Base-by-base conservation (phyloP, 2,113 vertebrate species). In the Macquaria australasica region DNA sequence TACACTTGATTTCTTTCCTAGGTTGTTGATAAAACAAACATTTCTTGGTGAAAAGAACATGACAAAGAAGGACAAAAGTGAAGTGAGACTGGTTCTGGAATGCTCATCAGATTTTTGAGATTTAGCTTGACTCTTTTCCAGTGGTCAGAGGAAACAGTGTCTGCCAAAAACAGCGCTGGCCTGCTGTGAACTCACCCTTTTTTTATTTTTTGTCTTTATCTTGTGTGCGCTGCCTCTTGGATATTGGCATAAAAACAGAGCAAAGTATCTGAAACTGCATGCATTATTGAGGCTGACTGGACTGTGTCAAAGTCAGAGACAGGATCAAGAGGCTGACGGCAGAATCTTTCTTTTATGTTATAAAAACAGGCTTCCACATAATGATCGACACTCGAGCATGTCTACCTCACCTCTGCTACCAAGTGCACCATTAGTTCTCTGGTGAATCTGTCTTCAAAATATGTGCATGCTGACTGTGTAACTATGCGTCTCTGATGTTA, bases 141-240 rank as follows among this genome's bases (percentile, higher is more conserved):
- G 31, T 25, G 31, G 72, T 25, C 72, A 73, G 43, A 85, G 79
- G 79, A 80, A 85, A 73, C 55, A 1, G 45, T 1, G 18, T 25
- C 34, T 48, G 79, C 76, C 87, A 86, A 80, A 45, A 83, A 56
- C 37, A 71, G n/a, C 23, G 21, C 28, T 0, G 41, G 34, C 21
- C 56, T 21, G 21, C 39, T 59, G 31, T 69, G 31, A 78, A 73
- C 41, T 69, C 51, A 31, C 25, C 43, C 12, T 56, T 55, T 58
- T 3, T 31, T 56, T 55, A 50, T 3, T 31, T 43, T 59, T 14
- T 23, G 23, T 67, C 25, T 53, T 62, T 62, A 31, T 79, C 60
- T 77, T 55, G 9, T 59, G 21, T 50, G 21, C 50, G 43, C 62
- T 64, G 63, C 53, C 48, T 69, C 50, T 70, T 55, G 16, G 55